Conservation (phyloP, 2,113 vertebrate species). For the Microcebus ravelobensis region DNA sequence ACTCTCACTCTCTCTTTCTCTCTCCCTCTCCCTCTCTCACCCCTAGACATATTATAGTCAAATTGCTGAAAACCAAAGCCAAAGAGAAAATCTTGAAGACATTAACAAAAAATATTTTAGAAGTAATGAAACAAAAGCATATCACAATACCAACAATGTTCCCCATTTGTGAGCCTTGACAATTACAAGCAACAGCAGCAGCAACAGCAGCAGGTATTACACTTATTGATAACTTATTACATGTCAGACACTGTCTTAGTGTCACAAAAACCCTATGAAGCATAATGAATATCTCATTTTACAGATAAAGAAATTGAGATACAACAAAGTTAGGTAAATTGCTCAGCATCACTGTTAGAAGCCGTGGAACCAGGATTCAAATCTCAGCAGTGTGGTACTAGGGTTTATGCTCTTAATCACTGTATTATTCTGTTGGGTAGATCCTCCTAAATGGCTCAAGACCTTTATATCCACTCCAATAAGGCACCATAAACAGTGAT, state of each 20-base stretch:
- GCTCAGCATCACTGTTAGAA: not conserved
- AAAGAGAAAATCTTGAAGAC: conserved; percentile 14
- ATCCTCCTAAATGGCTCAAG: not conserved
- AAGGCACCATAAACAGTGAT: not conserved
- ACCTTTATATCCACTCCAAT: not conserved
- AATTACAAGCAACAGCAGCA: not conserved
- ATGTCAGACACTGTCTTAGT: conserved; percentile 22
- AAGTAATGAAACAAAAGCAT: not conserved
- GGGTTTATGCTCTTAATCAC: not conserved
- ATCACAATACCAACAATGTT: not conserved
- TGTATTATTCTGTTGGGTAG: not conserved
- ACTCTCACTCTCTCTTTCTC: too few species aligned
- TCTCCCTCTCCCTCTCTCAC: not conserved
- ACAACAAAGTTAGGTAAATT: not conserved
- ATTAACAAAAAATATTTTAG: not conserved
- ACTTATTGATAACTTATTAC: not conserved
- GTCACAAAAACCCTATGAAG: not conserved
- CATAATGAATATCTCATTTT: conserved; percentile 22
- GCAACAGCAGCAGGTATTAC: not conserved
- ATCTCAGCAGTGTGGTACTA: not conserved
- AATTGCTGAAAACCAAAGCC: not conserved
- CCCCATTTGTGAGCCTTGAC: not conserved
- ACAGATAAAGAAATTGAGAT: conserved; percentile 34
- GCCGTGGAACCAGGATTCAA: not conserved
- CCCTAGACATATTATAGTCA: not conserved